Conservation (phyloP, 2,797 vertebrate species). For the Emys orbicularis region DNA sequence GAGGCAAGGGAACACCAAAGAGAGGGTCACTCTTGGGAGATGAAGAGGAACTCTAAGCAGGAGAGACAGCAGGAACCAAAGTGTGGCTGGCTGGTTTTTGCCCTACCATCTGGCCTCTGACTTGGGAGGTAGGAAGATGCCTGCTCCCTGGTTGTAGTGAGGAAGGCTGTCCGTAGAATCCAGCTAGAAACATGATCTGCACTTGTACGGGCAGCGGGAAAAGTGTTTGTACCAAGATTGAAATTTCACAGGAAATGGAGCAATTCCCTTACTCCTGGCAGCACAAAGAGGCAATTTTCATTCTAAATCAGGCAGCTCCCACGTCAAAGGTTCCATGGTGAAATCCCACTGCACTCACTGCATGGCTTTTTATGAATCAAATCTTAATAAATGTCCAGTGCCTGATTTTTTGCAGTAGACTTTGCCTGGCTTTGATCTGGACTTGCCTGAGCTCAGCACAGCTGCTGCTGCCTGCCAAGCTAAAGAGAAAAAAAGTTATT, state of each 20-base stretch:
- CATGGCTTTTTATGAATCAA: constrained; percentile 58
- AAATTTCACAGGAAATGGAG: constrained; percentile 50
- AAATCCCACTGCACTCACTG: constrained; percentile 59
- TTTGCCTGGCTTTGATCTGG: constrained; percentile 63
- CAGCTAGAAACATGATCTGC: background rate
- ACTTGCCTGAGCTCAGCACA: constrained; percentile 47
- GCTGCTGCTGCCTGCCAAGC: constrained; percentile 61
- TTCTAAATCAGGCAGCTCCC: constrained; percentile 55
- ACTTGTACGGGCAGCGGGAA: constrained; percentile 37
- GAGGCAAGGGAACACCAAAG: background rate
- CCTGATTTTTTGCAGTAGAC: constrained; percentile 53
- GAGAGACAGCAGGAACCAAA: background rate
- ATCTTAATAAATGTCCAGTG: constrained; percentile 60
- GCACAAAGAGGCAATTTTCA: constrained; percentile 51
- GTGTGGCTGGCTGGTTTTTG: background rate
- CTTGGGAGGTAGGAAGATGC: background rate
- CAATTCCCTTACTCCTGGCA: constrained; percentile 47
- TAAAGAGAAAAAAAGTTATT: constrained; percentile 38
- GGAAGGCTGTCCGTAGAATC: background rate
- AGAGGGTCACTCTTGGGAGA: background rate
- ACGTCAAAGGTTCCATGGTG: constrained; percentile 55
- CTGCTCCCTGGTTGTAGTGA: accelerated
- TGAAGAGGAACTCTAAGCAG: accelerated
- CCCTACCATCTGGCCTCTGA: background rate
- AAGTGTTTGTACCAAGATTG: constrained; percentile 20